Conservation (phyloP, 2,113 vertebrate genomes). For the Oncorhynchus nerka region DNA sequence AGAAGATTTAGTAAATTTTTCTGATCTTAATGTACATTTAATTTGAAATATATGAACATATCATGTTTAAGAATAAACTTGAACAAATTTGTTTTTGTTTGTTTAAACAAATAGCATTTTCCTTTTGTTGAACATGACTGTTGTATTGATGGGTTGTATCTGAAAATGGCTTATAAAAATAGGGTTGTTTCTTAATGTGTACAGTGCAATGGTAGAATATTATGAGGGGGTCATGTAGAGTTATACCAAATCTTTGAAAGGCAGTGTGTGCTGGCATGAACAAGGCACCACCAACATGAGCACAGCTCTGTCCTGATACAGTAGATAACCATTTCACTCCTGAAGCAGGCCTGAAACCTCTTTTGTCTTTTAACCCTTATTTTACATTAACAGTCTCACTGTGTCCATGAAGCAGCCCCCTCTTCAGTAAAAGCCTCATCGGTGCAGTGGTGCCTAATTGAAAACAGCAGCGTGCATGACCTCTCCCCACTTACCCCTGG, state of each 20-base stretch:
- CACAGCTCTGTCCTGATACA: too few relatives aligned
- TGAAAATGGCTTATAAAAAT: not conserved
- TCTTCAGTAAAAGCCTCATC: conserved; percentile 52
- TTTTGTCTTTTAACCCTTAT: not conserved
- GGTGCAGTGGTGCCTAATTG: conserved; percentile 50
- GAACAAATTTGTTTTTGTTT: conserved; percentile 18
- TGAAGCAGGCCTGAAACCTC: not conserved
- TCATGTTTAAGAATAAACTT: conserved; percentile 28
- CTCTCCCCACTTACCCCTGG: conserved; percentile 38
- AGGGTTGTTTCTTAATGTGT: too few relatives aligned
- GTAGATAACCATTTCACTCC: not conserved
- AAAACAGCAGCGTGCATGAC: conserved; percentile 51
- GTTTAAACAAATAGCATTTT: conserved; percentile 9
- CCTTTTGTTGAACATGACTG: conserved; percentile 28
- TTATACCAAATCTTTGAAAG: too few relatives aligned
- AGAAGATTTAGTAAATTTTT: conserved; percentile 55
- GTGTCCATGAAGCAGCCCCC: not conserved
- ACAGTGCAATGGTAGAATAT: too few relatives aligned
- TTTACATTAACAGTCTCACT: not conserved
- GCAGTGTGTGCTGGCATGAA: not conserved
- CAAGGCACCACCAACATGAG: too few relatives aligned
- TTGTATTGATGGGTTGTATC: too few relatives aligned
- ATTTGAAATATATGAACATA: conserved; percentile 46
- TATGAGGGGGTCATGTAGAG: too few relatives aligned
- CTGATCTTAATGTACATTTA: conserved; percentile 57